Conservation (phyloP, 2,888 invertebrate genomes). For the Erannis defoliaria region DNA sequence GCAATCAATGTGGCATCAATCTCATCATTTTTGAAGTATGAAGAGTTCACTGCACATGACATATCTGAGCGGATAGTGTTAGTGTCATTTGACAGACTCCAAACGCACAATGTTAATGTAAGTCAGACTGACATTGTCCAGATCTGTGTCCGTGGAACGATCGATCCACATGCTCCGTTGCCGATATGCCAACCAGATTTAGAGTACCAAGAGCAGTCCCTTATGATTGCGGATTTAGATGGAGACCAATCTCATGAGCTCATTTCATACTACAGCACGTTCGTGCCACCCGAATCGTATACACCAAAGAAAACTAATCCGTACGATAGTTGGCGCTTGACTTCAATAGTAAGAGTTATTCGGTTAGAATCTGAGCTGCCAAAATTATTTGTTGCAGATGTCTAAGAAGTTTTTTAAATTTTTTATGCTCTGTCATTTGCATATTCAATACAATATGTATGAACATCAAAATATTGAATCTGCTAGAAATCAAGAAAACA, state of each 20-base stretch:
- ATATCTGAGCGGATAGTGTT: conserved; percentile 91
- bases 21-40: conserved; percentile 77
- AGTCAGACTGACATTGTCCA: conserved; percentile 93
- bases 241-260: conserved; percentile 92
- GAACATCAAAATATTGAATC: neutral
- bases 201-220: conserved; percentile 90
- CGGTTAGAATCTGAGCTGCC: conserved; percentile 91
- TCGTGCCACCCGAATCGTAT: conserved; percentile 77
- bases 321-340: conserved; percentile 87
- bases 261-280: conserved; percentile 91
- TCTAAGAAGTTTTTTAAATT: conserved; percentile 47
- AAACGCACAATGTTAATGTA: conserved; percentile 91
- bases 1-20: conserved; percentile 56
- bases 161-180: conserved; percentile 64
- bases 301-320: conserved; percentile 69
- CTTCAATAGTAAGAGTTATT: conserved; percentile 89
- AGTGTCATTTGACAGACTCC: conserved; percentile 91
- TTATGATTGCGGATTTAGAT: conserved; percentile 91
- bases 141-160: conserved; percentile 86
- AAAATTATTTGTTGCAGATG: conserved; percentile 87
- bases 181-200: conserved; percentile 91
- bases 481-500: neutral
- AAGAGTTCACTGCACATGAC: conserved; percentile 83
- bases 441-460: too few species aligned
- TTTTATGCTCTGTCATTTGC: neutral